Base-by-base conservation (phyloP, 1,140 invertebrate species). In the Choristoneura fumiferana region DNA sequence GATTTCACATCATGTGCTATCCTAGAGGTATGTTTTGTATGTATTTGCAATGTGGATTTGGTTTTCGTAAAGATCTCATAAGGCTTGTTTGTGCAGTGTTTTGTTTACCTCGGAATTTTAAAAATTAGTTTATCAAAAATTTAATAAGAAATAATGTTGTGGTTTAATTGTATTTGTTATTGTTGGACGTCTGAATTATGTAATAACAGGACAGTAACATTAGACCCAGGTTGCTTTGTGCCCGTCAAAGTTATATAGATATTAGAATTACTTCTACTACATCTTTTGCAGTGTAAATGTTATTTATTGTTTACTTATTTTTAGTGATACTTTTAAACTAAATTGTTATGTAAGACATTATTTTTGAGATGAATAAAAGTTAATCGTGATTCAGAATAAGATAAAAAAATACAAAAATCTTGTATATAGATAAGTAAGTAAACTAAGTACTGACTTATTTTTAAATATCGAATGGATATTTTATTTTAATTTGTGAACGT, bases 21-120 rank as follows among this genome's bases (percentile, higher is more conserved):
- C 39, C 58, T 78, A 83, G 77, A 69, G 67, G 71, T 86, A 80
- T 77, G 74, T 60, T n/a, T 76, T 78, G 77, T 84, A 76, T 63
- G 72, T 85, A 77, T 72, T 76, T 68, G 73, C 62, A 71, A 76
- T 67, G 77, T 79, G 75, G 73, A 79, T 86, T 87, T 87, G 84
- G 85, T 89, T 89, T 89, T 89, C 85, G 80, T 82, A 80, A 85
- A 87, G 85, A 89, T 89, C 85, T 89, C 85, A 89, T 86, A 86
- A 71, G 78, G 76, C 81, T 87, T 84, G 81, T 89, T 89, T 89
- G 85, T 87, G 85, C 77, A 89, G 85, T 86, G 82, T 89, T 88
- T 85, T 87, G 73, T 83, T 87, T 80, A 80, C 76, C 75, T 84
- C 81, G 58, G 84, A 87, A 84, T 89, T 88, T 89, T 84, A 84